Evolutionary conservation across 2,888 invertebrate genomes (phyloP).

Genomic region (Volucella zonaria): DNA sequence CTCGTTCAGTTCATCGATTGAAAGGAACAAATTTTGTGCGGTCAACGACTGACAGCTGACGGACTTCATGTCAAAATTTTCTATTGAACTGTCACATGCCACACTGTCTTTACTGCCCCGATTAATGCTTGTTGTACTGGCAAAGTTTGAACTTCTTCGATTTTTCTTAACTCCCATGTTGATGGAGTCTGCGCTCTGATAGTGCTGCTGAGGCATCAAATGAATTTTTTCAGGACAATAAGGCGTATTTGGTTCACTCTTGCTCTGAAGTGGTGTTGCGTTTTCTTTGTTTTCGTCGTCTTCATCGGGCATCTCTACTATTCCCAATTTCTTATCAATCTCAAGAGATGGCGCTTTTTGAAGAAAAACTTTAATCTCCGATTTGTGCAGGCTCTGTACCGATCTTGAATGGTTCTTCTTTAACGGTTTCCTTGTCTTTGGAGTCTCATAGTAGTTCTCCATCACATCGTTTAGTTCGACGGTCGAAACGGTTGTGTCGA

Average conservation of each 20-base stretch:
- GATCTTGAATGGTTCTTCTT: constrained; percentile 80
- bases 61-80: constrained; percentile 81
- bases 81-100: constrained; percentile 77
- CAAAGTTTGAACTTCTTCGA: constrained; percentile 75
- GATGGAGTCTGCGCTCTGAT: constrained; percentile 80
- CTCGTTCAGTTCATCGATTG: constrained; percentile 82
- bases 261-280: constrained; percentile 74
- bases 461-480: constrained; percentile 49
- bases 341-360: constrained; percentile 80
- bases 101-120: constrained; percentile 79
- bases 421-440: constrained; percentile 69
- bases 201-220: constrained; percentile 76
- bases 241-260: constrained; percentile 78
- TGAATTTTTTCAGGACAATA: constrained; percentile 75
- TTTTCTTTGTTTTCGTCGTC: constrained; percentile 79
- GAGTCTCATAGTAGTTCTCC: constrained; percentile 75
- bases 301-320: constrained; percentile 73
- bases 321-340: constrained; percentile 76
- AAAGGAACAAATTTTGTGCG: constrained; percentile 80
- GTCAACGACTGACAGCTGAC: constrained; percentile 82
- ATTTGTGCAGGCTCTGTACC: constrained; percentile 80
- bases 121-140: constrained; percentile 75
- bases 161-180: constrained; percentile 65
- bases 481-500: constrained; percentile 32
- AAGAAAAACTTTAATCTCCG: constrained; percentile 80